Conservation (phyloP, 2,113 vertebrate species). For the Callorhinus ursinus region DNA sequence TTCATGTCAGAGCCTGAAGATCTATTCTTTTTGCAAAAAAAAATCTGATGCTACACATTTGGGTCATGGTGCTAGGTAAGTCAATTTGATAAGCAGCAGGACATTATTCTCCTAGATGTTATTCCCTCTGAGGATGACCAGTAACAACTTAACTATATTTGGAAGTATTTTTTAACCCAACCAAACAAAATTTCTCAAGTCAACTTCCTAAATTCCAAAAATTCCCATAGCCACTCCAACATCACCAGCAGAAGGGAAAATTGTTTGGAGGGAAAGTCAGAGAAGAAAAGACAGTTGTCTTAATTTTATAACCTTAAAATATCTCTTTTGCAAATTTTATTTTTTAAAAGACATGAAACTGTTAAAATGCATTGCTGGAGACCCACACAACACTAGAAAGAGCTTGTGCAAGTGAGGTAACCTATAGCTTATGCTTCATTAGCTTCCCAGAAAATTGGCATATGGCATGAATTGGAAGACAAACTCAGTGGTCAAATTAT, state of each 20-base stretch:
- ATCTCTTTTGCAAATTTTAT: neutral
- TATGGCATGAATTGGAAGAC: neutral
- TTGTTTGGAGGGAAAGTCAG: neutral
- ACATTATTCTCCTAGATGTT: neutral
- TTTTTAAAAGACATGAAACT: neutral
- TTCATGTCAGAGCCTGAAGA: neutral
- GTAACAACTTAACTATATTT: neutral
- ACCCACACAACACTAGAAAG: neutral
- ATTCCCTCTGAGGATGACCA: neutral
- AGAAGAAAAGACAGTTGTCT: neutral
- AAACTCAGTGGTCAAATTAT: neutral
- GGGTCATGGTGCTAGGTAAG: neutral
- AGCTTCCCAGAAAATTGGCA: neutral
- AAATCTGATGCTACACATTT: neutral
- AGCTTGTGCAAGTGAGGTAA: neutral
- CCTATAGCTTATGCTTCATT: neutral
- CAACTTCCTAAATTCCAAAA: neutral
- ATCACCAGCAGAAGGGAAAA: neutral
- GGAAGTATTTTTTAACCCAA: neutral
- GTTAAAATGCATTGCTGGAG: neutral
- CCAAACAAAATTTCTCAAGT: neutral
- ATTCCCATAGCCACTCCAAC: neutral
- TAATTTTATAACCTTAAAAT: neutral
- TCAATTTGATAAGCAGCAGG: neutral
- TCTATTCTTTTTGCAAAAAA: neutral